Percentiles rank a stretch among this genome's conserved stretches.
Conservation (phyloP, 2,888 invertebrate genomes). For the Ormia ochracea region DNA sequence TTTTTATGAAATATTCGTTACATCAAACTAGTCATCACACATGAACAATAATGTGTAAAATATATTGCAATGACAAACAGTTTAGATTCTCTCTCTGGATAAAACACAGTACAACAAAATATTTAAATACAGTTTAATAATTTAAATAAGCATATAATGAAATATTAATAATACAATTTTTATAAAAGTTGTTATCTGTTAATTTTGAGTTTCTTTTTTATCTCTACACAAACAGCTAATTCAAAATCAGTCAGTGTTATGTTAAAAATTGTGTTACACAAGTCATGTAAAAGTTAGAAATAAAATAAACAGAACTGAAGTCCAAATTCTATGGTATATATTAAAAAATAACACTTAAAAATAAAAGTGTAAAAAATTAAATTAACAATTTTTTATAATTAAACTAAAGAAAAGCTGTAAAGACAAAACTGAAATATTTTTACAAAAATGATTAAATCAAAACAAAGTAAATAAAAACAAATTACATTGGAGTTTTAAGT, state of each 20-base stretch:
- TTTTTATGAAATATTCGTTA: no score
- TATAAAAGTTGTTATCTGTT: conserved; percentile 4
- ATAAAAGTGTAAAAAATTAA: conserved; percentile 24
- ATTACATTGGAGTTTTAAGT: conserved; percentile 28
- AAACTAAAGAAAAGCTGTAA: conserved; percentile 15
- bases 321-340: conserved; percentile 34
- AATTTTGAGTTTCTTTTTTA: conserved; percentile 29
- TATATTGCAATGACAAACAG: not conserved
- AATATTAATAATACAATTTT: conserved; percentile 9
- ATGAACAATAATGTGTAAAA: not conserved
- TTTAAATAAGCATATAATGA: conserved; percentile 2
- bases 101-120: conserved; percentile 8
- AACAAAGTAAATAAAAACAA: not conserved
- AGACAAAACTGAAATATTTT: not conserved
- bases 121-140: not conserved
- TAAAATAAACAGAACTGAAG: conserved; percentile 12
- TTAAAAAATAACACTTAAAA: conserved; percentile 52
- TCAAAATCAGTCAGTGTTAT: conserved; percentile 60
- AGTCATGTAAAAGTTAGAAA: conserved; percentile 2
- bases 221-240: conserved; percentile 59
- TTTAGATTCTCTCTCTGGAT: not conserved
- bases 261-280: conserved; percentile 34
- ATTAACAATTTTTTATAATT: conserved; percentile 43
- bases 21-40: no score
- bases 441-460: conserved; percentile 15